Base-by-base conservation (phyloP, 2,888 invertebrate genomes). In the Tromatobia lineatoria region DNA sequence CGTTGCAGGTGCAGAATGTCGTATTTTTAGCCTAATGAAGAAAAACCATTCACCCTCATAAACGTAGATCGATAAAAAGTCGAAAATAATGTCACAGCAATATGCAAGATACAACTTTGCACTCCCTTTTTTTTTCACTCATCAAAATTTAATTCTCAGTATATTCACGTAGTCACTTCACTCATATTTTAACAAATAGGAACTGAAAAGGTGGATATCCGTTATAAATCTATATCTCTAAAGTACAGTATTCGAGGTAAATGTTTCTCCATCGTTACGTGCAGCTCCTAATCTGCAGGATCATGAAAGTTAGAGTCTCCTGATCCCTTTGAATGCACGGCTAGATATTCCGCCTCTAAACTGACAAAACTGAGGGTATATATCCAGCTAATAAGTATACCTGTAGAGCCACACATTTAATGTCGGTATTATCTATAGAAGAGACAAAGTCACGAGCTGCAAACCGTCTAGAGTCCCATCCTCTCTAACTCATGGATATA, bases 391-490 rank as follows among this genome's bases (percentile, higher is more conserved):
- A 64, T 64, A 64, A 50, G 7, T 57, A 69, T 76, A 67, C 25
- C 18, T 34, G 38, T 57, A 47, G 23, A 10, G 47, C 6, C 10
- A 50, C 38, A 69, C 59, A 77, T 20, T 38, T 34, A 34, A 15
- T 18, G 38, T 42, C 59, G 29, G 45, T 52, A 61, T 61, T 71
- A 78, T 78, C 61, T 38, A 11, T 23, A 13, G 38, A 54, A 57
- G 54, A 54, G 25, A 70, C 69, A 70, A 70, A 78, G 69, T 70
- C 64, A 76, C 69, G 82, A 78, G 71, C 25, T 67, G 61, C 18
- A 67, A 45, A 86, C 76, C 74, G 85, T 85, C 73, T 67, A 79
- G 74, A 15, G 29, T 38, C 52, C 15, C 45, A 38, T 10, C 15
- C 23, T 54, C 18, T 38, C n/a, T 25, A 15, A 45, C 66, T 6